A percentile compares a stretch with the other conserved stretches of the same genome.
phyloP scores from a whole-genome alignment of 2,888 invertebrate species.

The Argyresthia albistria region DNA sequence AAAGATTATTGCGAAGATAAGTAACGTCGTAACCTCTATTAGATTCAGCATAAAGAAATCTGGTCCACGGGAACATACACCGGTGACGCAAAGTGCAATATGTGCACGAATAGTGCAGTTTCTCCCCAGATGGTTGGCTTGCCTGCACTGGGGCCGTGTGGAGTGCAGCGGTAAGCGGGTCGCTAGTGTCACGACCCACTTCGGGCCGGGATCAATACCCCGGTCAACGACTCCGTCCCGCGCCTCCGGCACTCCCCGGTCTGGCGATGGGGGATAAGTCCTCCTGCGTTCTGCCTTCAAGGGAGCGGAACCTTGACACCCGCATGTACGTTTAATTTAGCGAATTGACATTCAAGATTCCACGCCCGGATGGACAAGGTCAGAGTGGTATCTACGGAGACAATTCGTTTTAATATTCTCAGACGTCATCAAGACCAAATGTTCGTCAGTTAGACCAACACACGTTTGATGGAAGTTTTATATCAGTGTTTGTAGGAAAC shows the following conservation, averaged over 20 bases:
- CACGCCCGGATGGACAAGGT: not conserved
- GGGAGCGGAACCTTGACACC: not conserved
- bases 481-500: too few species aligned
- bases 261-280: too few species aligned
- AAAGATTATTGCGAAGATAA: too few species aligned
- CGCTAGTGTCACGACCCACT: slow-evolving; percentile 67
- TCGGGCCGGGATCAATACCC: slow-evolving; percentile 61
- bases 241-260: not conserved
- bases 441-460: too few species aligned
- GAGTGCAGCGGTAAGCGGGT: slow-evolving; percentile 62
- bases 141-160: not conserved
- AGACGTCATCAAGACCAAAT: not conserved
- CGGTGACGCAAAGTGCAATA: not conserved
- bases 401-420: not conserved
- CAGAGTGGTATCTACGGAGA: not conserved
- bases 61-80: not conserved
- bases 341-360: not conserved
- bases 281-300: not conserved
- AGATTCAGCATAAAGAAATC: too few species aligned
- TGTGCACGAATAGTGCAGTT: not conserved
- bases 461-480: too few species aligned
- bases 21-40: too few species aligned
- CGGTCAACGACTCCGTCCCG: slow-evolving; percentile 57
- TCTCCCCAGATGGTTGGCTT: not conserved
- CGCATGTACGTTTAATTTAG: not conserved